phyloP scores from a whole-genome alignment of 2,113 vertebrate genomes.

The Megalops atlanticus region DNA sequence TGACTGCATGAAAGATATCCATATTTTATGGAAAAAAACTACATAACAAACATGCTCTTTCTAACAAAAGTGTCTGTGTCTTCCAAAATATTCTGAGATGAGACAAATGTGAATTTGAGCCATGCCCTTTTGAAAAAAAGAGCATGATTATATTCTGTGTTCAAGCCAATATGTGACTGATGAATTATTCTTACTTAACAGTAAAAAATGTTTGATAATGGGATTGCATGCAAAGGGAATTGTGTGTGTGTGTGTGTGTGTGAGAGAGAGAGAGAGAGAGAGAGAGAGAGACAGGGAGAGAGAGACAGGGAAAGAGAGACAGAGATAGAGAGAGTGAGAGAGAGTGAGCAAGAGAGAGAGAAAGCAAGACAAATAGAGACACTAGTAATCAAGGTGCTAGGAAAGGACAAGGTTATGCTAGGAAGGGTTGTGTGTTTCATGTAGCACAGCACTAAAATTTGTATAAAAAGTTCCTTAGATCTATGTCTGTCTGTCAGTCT shows the following conservation, averaged over 20 bases:
- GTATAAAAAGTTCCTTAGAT: not conserved
- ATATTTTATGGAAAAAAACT: not conserved
- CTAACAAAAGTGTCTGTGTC: not conserved
- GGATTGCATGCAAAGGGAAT: not conserved
- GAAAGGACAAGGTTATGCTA: not conserved
- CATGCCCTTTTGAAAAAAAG: not conserved
- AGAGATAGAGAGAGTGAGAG: no score
- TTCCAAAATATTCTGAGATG: not conserved
- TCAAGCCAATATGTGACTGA: not conserved
- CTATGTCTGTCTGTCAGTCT: not conserved
- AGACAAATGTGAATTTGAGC: not conserved
- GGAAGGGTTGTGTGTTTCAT: not conserved
- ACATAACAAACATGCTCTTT: not conserved
- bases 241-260: not conserved
- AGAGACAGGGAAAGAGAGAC: no score
- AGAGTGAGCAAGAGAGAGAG: not conserved
- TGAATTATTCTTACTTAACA: not conserved
- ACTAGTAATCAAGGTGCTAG: not conserved
- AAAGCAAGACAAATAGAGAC: not conserved
- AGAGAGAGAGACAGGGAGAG: not conserved
- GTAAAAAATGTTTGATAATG: not conserved
- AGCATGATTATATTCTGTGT: not conserved
- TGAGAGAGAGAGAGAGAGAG: not conserved
- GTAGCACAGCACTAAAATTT: not conserved
- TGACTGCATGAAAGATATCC: conserved; percentile 8